phyloP scores from a whole-genome alignment of 1,140 invertebrate genomes.

The Saccostrea cuccullata region DNA sequence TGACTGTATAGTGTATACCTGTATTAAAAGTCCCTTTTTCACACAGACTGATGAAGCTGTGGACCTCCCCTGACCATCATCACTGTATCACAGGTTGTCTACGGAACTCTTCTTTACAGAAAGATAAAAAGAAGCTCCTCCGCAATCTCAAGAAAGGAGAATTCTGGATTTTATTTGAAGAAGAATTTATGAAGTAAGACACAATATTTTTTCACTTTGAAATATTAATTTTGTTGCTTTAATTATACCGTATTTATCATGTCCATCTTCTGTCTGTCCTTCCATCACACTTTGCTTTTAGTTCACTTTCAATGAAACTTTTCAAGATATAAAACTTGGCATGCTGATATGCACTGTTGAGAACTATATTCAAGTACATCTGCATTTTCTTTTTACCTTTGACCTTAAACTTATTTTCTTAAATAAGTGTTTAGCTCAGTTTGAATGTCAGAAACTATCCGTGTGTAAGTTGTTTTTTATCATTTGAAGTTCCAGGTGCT shows the following conservation, averaged over 20 bases:
- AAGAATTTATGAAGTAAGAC: background rate
- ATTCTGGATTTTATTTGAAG: conserved; percentile 26
- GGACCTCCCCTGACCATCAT: background rate
- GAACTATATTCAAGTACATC: too few relatives aligned
- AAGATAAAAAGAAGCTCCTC: background rate
- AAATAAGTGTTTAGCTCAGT: too few relatives aligned
- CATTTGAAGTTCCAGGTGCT: background rate
- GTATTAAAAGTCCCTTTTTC: background rate
- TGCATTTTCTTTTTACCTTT: too few relatives aligned
- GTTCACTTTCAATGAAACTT: too few relatives aligned
- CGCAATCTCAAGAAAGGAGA: background rate
- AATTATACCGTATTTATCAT: background rate
- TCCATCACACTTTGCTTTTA: too few relatives aligned
- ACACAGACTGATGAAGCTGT: background rate
- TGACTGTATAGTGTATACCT: too few relatives aligned
- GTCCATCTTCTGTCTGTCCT: background rate
- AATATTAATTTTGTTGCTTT: background rate
- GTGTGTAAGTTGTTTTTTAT: background rate
- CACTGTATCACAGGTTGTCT: conserved; percentile 15
- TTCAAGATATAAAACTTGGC: too few relatives aligned
- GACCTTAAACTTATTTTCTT: too few relatives aligned
- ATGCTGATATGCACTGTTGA: too few relatives aligned
- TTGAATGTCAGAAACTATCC: background rate
- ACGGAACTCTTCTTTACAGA: background rate
- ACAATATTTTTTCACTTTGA: background rate